These are phyloP conservation scores for Apamea anceps DNA, from an alignment of 2,888 invertebrate species.

Conservation along the genomic window DNA sequence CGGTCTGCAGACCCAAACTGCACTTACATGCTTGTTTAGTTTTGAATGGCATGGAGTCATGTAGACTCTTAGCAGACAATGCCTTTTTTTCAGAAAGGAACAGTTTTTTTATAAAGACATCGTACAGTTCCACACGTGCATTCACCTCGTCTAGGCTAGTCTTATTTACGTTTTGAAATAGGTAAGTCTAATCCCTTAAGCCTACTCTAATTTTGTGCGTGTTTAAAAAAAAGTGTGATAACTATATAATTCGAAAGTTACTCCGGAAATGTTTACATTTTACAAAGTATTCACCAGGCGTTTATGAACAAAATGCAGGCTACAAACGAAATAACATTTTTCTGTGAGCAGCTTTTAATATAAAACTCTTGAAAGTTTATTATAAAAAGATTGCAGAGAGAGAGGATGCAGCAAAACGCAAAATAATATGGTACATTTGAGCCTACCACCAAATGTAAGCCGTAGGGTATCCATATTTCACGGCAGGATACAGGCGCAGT, in stretches of 20 bases:
- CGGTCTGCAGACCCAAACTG: not conserved
- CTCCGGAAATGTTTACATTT: not conserved
- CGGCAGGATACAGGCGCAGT: constrained; percentile 60
- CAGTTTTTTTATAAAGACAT: not conserved
- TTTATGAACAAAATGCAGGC: not conserved
- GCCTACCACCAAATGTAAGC: constrained; percentile 63
- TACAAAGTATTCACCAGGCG: not conserved
- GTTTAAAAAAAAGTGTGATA: not conserved
- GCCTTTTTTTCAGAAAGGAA: not conserved
- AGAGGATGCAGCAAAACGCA: constrained; percentile 21
- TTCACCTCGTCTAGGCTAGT: not conserved
- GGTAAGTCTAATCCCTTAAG: not conserved
- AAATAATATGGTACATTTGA: constrained; percentile 60
- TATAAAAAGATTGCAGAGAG: not conserved
- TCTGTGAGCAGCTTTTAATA: not conserved
- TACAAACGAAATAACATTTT: not conserved
- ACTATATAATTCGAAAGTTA: not conserved
- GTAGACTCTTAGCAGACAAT: not conserved
- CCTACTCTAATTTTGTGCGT: not conserved
- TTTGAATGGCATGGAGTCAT: not conserved
- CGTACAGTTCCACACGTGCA: not conserved
- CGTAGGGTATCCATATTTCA: constrained; percentile 69
- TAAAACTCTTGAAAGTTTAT: not conserved
- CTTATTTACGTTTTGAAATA: not conserved
- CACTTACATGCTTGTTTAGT: not conserved